Conservation (phyloP, 2,888 invertebrate genomes). For the Chymomyza amoena region DNA sequence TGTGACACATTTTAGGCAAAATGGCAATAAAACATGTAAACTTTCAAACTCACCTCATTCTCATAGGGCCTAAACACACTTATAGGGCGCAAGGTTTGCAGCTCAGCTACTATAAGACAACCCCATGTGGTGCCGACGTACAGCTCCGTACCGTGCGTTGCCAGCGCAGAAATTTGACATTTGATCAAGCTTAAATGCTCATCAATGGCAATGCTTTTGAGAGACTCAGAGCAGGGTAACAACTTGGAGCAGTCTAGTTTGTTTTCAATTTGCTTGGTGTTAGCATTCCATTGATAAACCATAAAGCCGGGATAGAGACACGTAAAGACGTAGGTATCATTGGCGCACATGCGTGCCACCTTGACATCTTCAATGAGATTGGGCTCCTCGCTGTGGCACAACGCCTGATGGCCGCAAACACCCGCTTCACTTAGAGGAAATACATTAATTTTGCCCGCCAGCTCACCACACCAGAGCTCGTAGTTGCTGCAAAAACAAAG, state of each 20-base stretch:
- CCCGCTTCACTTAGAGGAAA: slow-evolving; percentile 86
- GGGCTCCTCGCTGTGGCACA: slow-evolving; percentile 81
- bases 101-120: slow-evolving; percentile 93
- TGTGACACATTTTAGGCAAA: not conserved
- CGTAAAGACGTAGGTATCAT: slow-evolving; percentile 84
- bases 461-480: slow-evolving; percentile 94
- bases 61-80: slow-evolving; percentile 96
- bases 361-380: slow-evolving; percentile 79
- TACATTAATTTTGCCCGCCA: slow-evolving; percentile 87
- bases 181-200: slow-evolving; percentile 89
- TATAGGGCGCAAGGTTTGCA: slow-evolving; percentile 88
- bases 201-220: slow-evolving; percentile 94
- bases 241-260: slow-evolving; percentile 94
- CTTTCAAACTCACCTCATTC: slow-evolving; percentile 83
- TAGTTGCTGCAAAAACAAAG: slow-evolving; percentile 78
- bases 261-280: slow-evolving; percentile 84
- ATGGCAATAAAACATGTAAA: no score
- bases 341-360: slow-evolving; percentile 85
- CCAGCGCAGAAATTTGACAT: slow-evolving; percentile 84
- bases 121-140: slow-evolving; percentile 98
- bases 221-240: slow-evolving; percentile 93
- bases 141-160: slow-evolving; percentile 83
- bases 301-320: slow-evolving; percentile 92
- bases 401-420: slow-evolving; percentile 86
- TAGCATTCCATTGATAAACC: slow-evolving; percentile 92